phyloP scores from a whole-genome alignment of 2,888 invertebrate genomes.

The Ectobius pallidus region DNA sequence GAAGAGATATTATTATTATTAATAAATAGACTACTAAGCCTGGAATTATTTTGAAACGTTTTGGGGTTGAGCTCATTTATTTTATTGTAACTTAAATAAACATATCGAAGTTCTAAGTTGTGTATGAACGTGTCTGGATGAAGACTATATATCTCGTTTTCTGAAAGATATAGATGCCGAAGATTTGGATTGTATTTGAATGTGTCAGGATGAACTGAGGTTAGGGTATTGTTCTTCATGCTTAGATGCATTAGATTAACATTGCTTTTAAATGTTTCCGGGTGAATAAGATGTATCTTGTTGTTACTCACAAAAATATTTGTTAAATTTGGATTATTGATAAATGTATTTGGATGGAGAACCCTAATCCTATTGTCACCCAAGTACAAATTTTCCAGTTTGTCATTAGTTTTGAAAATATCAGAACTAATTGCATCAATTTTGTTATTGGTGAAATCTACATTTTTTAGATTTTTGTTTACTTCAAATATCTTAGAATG shows the following conservation, averaged over 20 bases:
- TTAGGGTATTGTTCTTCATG: not conserved
- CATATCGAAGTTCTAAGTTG: slow-evolving; percentile 2
- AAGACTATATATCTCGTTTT: not conserved
- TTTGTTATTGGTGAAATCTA: slow-evolving; percentile 5
- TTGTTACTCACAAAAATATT: not conserved
- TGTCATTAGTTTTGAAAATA: not conserved
- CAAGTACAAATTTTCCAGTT: slow-evolving; percentile 8
- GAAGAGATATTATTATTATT: not conserved
- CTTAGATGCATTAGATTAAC: not conserved
- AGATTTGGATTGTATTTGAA: slow-evolving; percentile 4
- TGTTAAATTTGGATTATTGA: not conserved
- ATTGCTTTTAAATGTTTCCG: slow-evolving; percentile 21
- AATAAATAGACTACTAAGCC: not conserved
- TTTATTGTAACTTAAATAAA: not conserved
- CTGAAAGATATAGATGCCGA: not conserved
- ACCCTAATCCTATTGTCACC: not conserved
- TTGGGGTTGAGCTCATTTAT: not conserved
- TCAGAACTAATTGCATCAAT: not conserved
- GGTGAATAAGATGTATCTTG: not conserved
- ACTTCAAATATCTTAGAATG: not conserved
- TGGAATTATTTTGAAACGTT: slow-evolving; percentile 9
- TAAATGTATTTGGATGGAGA: slow-evolving; percentile 4
- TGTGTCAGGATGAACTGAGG: not conserved
- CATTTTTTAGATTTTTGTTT: not conserved
- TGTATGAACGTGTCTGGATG: slow-evolving; percentile 3